A percentile compares a stretch with the other conserved stretches of the same genome.
phyloP scores from a whole-genome alignment of 2,113 vertebrate species.

The Pelecanoides urinatrix region DNA sequence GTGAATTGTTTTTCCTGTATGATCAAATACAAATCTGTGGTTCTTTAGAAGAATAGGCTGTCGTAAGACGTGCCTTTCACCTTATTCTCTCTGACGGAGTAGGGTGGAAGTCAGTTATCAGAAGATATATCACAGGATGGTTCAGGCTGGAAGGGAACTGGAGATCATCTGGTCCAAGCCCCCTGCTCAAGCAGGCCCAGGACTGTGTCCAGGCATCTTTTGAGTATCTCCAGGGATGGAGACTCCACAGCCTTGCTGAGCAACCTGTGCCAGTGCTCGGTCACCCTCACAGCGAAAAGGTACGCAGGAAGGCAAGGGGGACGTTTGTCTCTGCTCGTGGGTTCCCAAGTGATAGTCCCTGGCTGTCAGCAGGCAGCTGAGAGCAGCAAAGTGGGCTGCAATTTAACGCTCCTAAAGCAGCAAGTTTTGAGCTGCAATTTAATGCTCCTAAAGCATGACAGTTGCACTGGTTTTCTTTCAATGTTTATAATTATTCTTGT shows the following conservation, averaged over 20 bases:
- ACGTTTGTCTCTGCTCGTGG: neutral
- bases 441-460: neutral
- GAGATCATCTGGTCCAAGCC: neutral
- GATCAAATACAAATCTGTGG: too few relatives aligned
- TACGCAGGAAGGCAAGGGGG: accelerated
- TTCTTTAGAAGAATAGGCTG: neutral
- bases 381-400: neutral
- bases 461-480: neutral
- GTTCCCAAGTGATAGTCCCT: neutral
- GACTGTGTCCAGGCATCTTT: neutral
- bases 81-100: neutral
- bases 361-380: neutral
- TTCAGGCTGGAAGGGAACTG: neutral
- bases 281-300: neutral
- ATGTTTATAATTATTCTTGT: accelerated
- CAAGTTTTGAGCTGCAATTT: neutral
- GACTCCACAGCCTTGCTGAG: neutral
- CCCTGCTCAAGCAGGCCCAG: neutral
- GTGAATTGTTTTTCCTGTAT: neutral
- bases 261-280: accelerated
- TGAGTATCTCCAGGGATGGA: neutral
- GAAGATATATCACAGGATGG: neutral
- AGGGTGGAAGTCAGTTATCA: neutral
- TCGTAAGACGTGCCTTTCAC: neutral
- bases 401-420: neutral